Percentiles rank a stretch among this genome's conserved stretches.
Conservation (phyloP, 2,113 vertebrate genomes). For the Phyllostomus discolor region DNA sequence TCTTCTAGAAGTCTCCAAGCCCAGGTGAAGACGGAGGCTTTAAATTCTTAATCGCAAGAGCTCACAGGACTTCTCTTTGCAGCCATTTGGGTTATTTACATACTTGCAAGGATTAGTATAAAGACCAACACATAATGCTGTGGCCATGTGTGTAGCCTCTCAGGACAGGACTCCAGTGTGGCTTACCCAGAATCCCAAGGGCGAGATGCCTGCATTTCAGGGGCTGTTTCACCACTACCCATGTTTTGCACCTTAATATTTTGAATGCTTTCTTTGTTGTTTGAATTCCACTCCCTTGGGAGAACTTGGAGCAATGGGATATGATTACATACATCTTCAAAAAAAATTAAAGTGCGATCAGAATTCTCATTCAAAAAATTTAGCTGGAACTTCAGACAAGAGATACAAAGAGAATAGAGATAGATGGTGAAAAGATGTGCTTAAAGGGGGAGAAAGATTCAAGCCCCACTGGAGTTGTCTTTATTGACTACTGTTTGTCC, state of each 20-base stretch:
- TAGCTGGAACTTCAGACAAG: background rate
- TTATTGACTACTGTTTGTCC: background rate
- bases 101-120: conserved; percentile 12
- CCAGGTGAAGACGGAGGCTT: background rate
- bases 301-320: background rate
- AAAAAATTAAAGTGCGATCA: background rate
- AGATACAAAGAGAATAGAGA: conserved; percentile 12
- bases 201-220: background rate
- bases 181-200: background rate
- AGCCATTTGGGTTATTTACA: conserved; percentile 54
- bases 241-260: background rate
- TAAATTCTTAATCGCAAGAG: conserved; percentile 40
- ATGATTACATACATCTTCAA: background rate
- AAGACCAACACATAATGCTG: conserved; percentile 26
- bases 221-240: background rate
- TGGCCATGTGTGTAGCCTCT: background rate
- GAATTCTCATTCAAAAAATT: background rate
- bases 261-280: background rate
- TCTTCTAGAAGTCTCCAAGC: conserved; percentile 53
- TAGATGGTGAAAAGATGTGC: background rate
- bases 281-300: conserved; percentile 23
- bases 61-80: conserved; percentile 40
- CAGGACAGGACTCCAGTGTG: background rate
- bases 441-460: background rate
- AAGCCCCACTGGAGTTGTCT: background rate